These are phyloP conservation scores for Herminia tarsipennalis DNA, from an alignment of 2,888 invertebrate genomes.

Conservation along the genomic window DNA sequence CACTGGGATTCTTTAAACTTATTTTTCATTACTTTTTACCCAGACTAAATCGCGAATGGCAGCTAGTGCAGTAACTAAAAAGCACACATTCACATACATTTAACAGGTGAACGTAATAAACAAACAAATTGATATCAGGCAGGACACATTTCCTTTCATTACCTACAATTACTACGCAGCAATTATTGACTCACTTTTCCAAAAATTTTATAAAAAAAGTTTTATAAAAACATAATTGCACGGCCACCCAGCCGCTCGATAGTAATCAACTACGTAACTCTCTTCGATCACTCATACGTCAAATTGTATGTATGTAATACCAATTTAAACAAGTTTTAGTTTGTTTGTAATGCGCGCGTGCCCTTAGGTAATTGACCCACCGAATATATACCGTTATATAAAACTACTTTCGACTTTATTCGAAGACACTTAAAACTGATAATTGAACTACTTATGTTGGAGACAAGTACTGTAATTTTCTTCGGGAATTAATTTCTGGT, in stretches of 20 bases:
- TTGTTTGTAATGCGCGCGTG: slow-evolving; percentile 47
- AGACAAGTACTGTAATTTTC: slow-evolving; percentile 28
- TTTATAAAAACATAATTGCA: slow-evolving; percentile 24
- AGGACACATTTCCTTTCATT: slow-evolving; percentile 31
- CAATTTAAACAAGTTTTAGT: slow-evolving; percentile 33
- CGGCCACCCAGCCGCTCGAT: slow-evolving; percentile 44
- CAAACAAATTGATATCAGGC: no score
- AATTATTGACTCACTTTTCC: slow-evolving; percentile 26
- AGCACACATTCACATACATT: not conserved
- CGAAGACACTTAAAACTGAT: slow-evolving; percentile 14
- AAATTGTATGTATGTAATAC: slow-evolving; percentile 30
- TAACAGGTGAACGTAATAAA: not conserved
- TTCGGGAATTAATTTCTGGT: slow-evolving; percentile 44
- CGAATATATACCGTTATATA: slow-evolving; percentile 10
- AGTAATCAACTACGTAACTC: slow-evolving; percentile 52
- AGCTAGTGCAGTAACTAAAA: not conserved
- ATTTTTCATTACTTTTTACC: no score
- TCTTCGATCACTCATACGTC: slow-evolving; percentile 40
- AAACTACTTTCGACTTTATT: slow-evolving; percentile 27
- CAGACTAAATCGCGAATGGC: no score
- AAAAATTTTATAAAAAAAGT: slow-evolving; percentile 24
- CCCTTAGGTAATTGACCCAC: slow-evolving; percentile 54
- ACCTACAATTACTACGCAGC: slow-evolving; percentile 27
- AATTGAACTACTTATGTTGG: slow-evolving; percentile 2
- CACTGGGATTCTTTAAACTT: no score